Base-by-base conservation (phyloP, 2,888 invertebrate species). In the Eupeodes latifasciatus region DNA sequence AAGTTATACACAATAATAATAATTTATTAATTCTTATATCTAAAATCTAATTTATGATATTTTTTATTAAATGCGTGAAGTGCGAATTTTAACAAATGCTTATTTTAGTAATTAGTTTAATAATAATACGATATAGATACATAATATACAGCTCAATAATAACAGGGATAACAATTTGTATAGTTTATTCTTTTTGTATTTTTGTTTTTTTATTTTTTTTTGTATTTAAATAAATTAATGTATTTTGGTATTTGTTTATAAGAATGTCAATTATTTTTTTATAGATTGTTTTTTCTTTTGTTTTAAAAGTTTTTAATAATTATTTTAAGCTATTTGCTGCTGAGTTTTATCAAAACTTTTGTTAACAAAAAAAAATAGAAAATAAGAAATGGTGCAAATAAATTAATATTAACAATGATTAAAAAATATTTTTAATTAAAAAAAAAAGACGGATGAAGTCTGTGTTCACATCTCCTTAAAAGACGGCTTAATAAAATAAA, bases 141-240 rank as follows among this genome's bases (percentile, higher is more conserved):
- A 72, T 59, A 72, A 72, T 77, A 44, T 72, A 89, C 51, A 78
- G 69, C 27, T 61, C 40, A 78, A 57, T 61, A 78, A 57, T 61
- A 76, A 64, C 72, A 75, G 57, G 59, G n/a, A 80, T 81, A 85
- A 81, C 82, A 85, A 81, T 72, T 83, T 55, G 14, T 76, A 51
- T 77, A 80, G 34, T 72, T 81, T 64, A n/a, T 12, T 47, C 19
- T 71, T 47, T 27, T 27, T 27, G 3, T 27, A 71, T 61, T 61
- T 69, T 79, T 82, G 85, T 87, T 87, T 87, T 81, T 19, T 87
- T 87, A 85, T 81, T 19, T 85, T 62, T 59, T 66, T 59, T 59
- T 66, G 11, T 5, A 5, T 16, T 16, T 53, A 6, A 27, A 27
- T 27, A 66, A 53, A 89, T 76, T 81, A 83, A 89, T 67, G 53